Percentiles rank a stretch among this genome's conserved stretches.
phyloP scores from a whole-genome alignment of 1,140 invertebrate genomes.

The Babylonia areolata region DNA sequence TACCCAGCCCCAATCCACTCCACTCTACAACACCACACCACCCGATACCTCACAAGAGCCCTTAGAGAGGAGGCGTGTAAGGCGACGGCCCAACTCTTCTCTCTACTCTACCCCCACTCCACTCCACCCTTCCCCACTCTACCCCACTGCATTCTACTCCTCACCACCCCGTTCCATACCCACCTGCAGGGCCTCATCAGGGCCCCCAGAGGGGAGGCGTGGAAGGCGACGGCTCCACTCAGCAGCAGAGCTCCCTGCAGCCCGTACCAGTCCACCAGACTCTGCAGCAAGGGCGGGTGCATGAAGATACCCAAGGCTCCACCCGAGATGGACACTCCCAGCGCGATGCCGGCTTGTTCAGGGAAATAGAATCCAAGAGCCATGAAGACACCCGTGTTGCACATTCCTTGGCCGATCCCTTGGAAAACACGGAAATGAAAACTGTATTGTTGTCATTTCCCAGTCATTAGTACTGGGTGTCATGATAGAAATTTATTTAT shows the following conservation, averaged over 20 bases:
- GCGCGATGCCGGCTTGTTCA: slow-evolving; percentile 42
- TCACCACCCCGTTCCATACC: neutral
- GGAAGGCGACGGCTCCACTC: slow-evolving; percentile 43
- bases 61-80: no score
- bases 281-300: slow-evolving; percentile 80
- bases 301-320: slow-evolving; percentile 78
- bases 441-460: no score
- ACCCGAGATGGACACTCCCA: slow-evolving; percentile 42
- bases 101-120: neutral
- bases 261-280: slow-evolving; percentile 43
- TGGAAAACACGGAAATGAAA: no score
- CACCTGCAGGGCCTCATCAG: slow-evolving; percentile 49
- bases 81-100: neutral
- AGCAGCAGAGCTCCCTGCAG: slow-evolving; percentile 48
- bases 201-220: slow-evolving; percentile 41
- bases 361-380: slow-evolving; percentile 54
- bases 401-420: slow-evolving; percentile 50
- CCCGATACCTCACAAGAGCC: no score
- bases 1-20: no score
- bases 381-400: slow-evolving; percentile 31
- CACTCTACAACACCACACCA: neutral
- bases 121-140: no score
- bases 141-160: no score
- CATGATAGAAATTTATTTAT: no score
- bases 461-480: no score